phyloP scores from a whole-genome alignment of 2,797 vertebrate genomes.

The Tragopan temminckii region DNA sequence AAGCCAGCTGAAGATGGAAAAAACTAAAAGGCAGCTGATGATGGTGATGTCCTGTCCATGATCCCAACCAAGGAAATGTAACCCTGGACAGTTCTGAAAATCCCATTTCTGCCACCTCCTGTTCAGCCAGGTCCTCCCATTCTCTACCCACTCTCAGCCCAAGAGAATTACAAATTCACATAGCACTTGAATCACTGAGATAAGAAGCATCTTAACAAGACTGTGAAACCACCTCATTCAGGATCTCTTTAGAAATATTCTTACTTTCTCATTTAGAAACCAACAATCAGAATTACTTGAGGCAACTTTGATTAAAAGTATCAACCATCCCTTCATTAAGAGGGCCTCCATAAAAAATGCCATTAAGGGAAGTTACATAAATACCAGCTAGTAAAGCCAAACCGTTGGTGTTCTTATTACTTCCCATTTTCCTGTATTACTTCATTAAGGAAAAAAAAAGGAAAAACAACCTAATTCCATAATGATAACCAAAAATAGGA shows the following conservation, averaged over 20 bases:
- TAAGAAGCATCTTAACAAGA: background rate
- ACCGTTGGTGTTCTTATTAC: background rate
- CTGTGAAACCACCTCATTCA: background rate
- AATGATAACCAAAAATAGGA: background rate
- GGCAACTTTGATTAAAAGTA: background rate
- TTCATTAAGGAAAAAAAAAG: background rate
- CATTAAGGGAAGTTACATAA: background rate
- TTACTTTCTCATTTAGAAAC: background rate
- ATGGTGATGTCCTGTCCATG: background rate
- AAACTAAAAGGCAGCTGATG: background rate
- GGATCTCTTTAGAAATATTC: background rate
- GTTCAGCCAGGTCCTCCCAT: background rate
- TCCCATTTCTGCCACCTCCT: background rate
- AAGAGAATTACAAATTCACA: background rate
- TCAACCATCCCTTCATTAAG: background rate
- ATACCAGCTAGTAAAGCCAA: background rate
- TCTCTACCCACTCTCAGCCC: background rate
- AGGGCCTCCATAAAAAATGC: background rate
- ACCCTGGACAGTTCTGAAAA: background rate
- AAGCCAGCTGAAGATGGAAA: background rate
- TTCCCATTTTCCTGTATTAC: background rate
- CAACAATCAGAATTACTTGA: background rate
- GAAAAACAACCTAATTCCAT: background rate
- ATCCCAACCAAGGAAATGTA: background rate
- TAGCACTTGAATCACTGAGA: background rate